phyloP scores from a whole-genome alignment of 2,113 vertebrate genomes.

The Sterrhoptilus dennistouni region DNA sequence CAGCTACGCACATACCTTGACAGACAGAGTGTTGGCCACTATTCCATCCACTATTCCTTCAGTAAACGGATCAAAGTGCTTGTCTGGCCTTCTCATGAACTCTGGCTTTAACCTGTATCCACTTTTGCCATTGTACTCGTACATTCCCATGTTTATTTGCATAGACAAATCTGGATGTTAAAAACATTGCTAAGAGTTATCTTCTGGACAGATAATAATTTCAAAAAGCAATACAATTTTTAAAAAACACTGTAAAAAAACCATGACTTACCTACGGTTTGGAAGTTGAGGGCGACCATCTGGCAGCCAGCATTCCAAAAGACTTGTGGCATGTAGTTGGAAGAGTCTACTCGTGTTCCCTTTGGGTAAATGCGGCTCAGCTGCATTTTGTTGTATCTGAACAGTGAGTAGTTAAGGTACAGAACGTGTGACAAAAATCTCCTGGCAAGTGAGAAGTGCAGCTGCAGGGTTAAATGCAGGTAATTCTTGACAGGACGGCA shows the following conservation, averaged over 20 bases:
- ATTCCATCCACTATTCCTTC: slow-evolving; percentile 96
- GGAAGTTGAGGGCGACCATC: slow-evolving; percentile 97
- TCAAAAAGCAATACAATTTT: background rate
- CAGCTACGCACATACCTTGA: slow-evolving; percentile 81
- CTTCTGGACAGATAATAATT: background rate
- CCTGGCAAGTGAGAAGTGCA: background rate
- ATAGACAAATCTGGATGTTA: slow-evolving; percentile 88
- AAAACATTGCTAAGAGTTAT: background rate
- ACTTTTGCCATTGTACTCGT: slow-evolving; percentile 95
- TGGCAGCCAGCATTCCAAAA: slow-evolving; percentile 99
- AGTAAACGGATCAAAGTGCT: slow-evolving; percentile 96
- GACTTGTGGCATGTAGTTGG: slow-evolving; percentile 98
- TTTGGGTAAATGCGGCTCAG: slow-evolving; percentile 98
- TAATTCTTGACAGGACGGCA: background rate
- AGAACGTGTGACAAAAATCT: background rate
- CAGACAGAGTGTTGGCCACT: slow-evolving; percentile 95
- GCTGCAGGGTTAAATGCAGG: background rate
- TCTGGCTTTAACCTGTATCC: slow-evolving; percentile 95
- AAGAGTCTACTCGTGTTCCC: slow-evolving; percentile 96
- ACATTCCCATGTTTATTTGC: slow-evolving; percentile 98
- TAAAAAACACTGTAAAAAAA: background rate
- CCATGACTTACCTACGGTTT: slow-evolving; percentile 86
- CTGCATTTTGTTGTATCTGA: slow-evolving; percentile 97
- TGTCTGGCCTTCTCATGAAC: slow-evolving; percentile 96
- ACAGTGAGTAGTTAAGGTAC: slow-evolving; percentile 72